Evolutionary conservation across 1,140 invertebrate species (phyloP), one percentile per base, ranked within the genome.

Genomic region (Penaeus japonicus): DNA sequence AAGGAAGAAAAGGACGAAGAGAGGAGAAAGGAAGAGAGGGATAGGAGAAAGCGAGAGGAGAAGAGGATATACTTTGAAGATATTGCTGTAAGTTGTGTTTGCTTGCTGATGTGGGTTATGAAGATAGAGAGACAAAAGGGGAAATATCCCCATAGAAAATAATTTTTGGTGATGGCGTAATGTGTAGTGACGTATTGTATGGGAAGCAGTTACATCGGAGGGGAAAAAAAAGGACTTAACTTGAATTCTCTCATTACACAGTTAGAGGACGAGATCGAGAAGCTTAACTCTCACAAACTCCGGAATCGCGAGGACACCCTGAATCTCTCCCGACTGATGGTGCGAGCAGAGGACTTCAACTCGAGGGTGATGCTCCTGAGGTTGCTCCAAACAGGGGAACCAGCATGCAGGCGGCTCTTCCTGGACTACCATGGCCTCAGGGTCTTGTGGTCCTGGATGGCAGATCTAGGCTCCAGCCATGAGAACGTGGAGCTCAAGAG

Each of bases 401-500:
- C 96, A 87, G 95, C 95, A 1, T 99, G 95, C 93, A 95, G 96
- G 24, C 93, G 98, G 39, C 93, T 99, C 39, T 99, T 99, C 92
- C 93, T 99, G 22, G 98, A 99, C 93, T 99, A 99, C 93, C 97
- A 99, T 92, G 98, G 98, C 0, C 93, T 99, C 47, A 94, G 96
- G 17, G 93, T 99, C 35, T 94, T 99, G 62, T 97, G 97, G 94
- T 97, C 96, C 65, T 99, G 98, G 95, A 98, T 98, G 94, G 95
- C 95, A 90, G 95, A 96, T 91, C 94, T 95, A 17, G 91, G 90
- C 62, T 85, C 91, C 89, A 24, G 62, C 4, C 53, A 73, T 57
- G 59, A 90, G 39, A 62, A 87, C 65, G 84, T 90, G 35, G 92
- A 92, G 84, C 93, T 93, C 91, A 93, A 93, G 89, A 88, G 95